Conservation (phyloP, 2,113 vertebrate genomes). For the Larimichthys crocea region DNA sequence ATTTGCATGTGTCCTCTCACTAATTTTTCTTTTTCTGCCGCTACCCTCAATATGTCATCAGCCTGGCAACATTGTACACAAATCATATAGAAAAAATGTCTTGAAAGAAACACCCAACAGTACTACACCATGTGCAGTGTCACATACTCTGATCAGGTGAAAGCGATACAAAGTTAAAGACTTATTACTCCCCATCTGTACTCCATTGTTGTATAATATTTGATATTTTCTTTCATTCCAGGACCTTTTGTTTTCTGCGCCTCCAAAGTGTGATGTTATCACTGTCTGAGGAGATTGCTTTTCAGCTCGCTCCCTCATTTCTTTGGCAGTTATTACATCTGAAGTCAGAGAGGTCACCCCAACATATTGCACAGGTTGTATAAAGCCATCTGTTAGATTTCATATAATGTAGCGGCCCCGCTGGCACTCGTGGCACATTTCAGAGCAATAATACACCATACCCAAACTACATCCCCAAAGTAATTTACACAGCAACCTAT, state of each 20-base stretch:
- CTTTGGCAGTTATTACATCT: constrained; percentile 78
- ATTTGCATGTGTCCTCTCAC: background rate
- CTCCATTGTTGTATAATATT: constrained; percentile 47
- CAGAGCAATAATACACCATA: constrained; percentile 65
- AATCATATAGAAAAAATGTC: background rate
- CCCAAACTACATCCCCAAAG: constrained; percentile 61
- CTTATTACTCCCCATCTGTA: constrained; percentile 43
- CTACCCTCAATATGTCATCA: background rate
- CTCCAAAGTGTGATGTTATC: constrained; percentile 68
- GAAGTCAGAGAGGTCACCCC: constrained; percentile 70
- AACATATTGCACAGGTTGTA: constrained; percentile 75
- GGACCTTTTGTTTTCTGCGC: constrained; percentile 49
- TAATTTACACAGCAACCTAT: constrained; percentile 63
- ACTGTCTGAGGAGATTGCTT: constrained; percentile 71
- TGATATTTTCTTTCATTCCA: constrained; percentile 53
- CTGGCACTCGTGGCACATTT: constrained; percentile 55
- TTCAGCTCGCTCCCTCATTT: constrained; percentile 60
- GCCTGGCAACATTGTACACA: background rate
- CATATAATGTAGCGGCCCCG: constrained; percentile 56
- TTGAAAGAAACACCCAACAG: background rate
- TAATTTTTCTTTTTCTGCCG: background rate
- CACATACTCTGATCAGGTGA: constrained; percentile 30
- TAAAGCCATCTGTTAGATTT: constrained; percentile 76
- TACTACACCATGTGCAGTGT: background rate
- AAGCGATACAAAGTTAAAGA: constrained; percentile 49